Conservation (phyloP, 2,797 vertebrate species). For the Anomalospiza imberbis region DNA sequence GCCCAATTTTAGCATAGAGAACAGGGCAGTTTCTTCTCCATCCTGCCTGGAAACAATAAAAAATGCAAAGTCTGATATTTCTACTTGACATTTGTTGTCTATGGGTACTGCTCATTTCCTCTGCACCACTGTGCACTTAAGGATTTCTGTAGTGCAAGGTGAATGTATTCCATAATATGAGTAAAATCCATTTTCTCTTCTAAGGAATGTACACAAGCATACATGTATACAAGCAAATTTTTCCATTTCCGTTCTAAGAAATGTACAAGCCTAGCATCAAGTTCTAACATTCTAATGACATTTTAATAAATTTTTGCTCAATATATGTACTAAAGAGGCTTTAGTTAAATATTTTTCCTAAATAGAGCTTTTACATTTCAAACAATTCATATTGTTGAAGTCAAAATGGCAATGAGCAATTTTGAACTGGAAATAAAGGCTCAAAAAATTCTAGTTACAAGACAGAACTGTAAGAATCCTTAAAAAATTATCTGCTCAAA, state of each 20-base stretch:
- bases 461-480: not conserved
- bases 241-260: conserved; percentile 27
- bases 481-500: not conserved
- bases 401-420: conserved; percentile 16
- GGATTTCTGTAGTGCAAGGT: not conserved
- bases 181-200: not conserved
- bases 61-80: not conserved
- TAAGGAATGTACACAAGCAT: not conserved
- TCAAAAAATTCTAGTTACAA: not conserved
- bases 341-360: conserved; percentile 39
- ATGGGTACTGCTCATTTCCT: not conserved
- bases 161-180: not conserved
- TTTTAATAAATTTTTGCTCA: conserved; percentile 45
- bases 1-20: not conserved
- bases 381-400: conserved; percentile 37
- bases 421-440: not conserved
- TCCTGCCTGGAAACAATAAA: not conserved
- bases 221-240: not conserved
- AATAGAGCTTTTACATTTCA: conserved; percentile 26
- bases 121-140: not conserved
- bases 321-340: conserved; percentile 32
- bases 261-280: conserved; percentile 26
- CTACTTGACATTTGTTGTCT: not conserved
- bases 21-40: not conserved
- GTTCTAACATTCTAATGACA: conserved; percentile 34